Conservation (phyloP, 2,797 vertebrate species). For the Meriones psammophilus region DNA sequence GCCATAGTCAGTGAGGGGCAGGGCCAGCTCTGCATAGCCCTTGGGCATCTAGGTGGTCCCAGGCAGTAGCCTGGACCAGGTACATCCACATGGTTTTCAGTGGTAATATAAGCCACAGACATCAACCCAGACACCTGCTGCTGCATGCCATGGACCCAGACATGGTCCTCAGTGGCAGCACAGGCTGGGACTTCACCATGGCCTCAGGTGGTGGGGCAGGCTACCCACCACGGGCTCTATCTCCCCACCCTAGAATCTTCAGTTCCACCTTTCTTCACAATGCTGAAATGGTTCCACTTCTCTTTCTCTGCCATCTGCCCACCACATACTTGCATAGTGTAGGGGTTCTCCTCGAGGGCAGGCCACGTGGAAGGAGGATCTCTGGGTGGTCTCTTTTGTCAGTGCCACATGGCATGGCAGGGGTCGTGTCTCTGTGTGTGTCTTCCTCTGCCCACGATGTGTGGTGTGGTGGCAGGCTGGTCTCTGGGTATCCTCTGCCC, state of each 20-base stretch:
- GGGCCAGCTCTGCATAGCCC: background rate
- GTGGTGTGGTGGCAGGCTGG: background rate
- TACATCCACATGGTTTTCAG: background rate
- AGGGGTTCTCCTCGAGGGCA: background rate
- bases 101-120: background rate
- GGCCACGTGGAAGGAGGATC: background rate
- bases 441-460: background rate
- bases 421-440: background rate
- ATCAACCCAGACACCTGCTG: background rate
- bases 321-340: background rate
- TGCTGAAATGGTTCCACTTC: background rate
- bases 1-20: background rate
- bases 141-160: no score
- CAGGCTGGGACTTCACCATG: background rate
- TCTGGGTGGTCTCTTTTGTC: background rate
- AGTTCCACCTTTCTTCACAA: background rate
- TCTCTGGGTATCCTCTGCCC: background rate
- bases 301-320: background rate
- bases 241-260: background rate
- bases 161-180: background rate
- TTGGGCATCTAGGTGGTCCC: background rate
- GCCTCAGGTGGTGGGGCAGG: background rate
- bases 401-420: background rate
- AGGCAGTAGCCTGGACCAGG: background rate
- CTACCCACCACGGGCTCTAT: background rate